Evolutionary conservation across 2,888 invertebrate genomes (phyloP), one percentile per base, ranked within the genome.

Genomic region (Crocallis elinguaria): DNA sequence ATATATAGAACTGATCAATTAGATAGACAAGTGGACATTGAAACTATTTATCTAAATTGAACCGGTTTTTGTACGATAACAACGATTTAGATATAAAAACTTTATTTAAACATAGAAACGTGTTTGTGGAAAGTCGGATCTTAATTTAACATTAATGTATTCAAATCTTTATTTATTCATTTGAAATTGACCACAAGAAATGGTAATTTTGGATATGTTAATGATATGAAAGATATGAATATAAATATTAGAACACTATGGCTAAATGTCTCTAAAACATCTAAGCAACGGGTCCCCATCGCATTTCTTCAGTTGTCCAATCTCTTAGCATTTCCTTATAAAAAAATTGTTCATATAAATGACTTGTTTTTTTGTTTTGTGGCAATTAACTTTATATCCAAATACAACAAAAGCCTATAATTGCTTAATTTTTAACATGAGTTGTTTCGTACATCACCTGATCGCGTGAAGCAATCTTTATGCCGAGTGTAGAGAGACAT

Each of bases 381-480:
- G 14, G 23, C 30, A 8, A 38, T 43, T 43, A 43, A 37, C 16
- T 29, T 36, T 30, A 50, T 37, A 11, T 32, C 43, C 30, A 32
- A 37, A 49, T 37, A 42, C 42, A 42, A 42, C 1, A 30, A 33
- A 1, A 8, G 7, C 9, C 9, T 1, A 1, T 23, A 23, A 38
- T 44, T 12, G 16, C 12, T 27, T 21, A 33, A n/a, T 25, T 13
- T 38, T 43, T 32, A 42, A 36, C 17, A 36, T 41, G 39, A 43
- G 37, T 25, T 39, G 32, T 37, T 25, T 19, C 42, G 42, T 41
- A 42, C 46, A 23, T 45, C 46, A 52, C 32, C 33, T 32, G 44
- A 39, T 52, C 14, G 43, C 48, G 43, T 54, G 48, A 54, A 16
- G 48, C 33, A 54, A 54, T 33, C 37, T 49, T 46, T 48, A 52